A percentile compares a stretch with the other conserved stretches of the same genome.
Conservation (phyloP, 2,113 vertebrate genomes). For the Falco punctatus region DNA sequence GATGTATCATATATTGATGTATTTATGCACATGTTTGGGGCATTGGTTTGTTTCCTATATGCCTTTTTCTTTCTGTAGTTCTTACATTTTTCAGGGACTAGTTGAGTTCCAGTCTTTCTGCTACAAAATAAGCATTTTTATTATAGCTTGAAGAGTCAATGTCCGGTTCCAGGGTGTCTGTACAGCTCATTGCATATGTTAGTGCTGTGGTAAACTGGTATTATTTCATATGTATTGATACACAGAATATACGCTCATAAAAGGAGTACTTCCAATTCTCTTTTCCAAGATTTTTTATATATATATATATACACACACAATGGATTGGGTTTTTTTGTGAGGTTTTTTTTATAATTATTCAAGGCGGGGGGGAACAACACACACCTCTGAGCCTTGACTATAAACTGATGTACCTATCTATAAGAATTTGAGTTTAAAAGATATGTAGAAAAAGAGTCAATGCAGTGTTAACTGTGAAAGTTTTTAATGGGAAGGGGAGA, state of each 20-base stretch:
- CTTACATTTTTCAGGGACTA: fast-evolving
- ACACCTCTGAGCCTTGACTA: not conserved
- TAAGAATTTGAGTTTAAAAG: not conserved
- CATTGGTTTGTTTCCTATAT: not conserved
- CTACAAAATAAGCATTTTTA: not conserved
- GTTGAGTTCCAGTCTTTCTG: not conserved
- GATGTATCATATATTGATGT: fast-evolving
- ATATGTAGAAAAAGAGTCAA: not conserved
- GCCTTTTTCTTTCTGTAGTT: not conserved
- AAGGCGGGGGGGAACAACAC: not conserved
- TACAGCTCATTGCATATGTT: not conserved
- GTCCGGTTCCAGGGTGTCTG: fast-evolving
- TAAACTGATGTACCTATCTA: not conserved
- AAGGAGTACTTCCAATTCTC: not conserved
- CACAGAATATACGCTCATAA: not conserved
- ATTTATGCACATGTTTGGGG: fast-evolving
- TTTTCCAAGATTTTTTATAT: not conserved
- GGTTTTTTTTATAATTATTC: not conserved
- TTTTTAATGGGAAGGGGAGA: not conserved
- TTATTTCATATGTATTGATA: not conserved
- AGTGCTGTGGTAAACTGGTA: not conserved
- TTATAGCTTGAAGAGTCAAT: not conserved
- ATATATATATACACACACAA: fast-evolving
- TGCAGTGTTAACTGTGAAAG: not conserved
- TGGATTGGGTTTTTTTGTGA: not conserved